phyloP scores from a whole-genome alignment of 2,113 vertebrate species.

The Spea bombifrons region DNA sequence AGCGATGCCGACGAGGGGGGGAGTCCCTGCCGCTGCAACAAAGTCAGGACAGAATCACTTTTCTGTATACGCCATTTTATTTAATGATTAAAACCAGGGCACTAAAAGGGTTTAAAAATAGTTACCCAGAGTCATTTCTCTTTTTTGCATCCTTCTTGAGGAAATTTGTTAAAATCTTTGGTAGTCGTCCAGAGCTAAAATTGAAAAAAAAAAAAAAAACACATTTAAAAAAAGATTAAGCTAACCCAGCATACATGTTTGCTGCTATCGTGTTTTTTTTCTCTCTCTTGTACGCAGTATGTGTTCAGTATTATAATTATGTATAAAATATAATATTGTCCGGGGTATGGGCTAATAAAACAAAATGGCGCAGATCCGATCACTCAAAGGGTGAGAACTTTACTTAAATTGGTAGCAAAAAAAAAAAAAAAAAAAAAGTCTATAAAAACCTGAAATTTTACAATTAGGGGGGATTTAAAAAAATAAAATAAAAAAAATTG shows the following conservation, averaged over 20 bases:
- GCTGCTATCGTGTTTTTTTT: no score
- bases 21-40: neutral
- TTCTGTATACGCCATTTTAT: neutral
- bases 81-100: neutral
- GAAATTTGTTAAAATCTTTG: slow-evolving; percentile 31
- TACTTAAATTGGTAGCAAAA: no score
- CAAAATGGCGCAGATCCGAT: no score
- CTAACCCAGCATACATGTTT: neutral
- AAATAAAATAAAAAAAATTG: no score
- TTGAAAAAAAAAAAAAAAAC: neutral
- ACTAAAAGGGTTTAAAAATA: neutral
- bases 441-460: neutral
- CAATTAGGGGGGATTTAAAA: neutral
- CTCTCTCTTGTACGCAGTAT: no score
- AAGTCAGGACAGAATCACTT: neutral
- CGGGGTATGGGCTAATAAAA: neutral
- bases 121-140: slow-evolving; percentile 63
- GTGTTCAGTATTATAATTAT: no score
- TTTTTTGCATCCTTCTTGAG: slow-evolving; percentile 63
- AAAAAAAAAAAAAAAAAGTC: neutral
- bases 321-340: no score
- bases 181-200: slow-evolving; percentile 9
- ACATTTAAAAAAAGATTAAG: neutral
- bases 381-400: no score
- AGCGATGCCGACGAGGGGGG: neutral